Conservation (phyloP, 2,797 vertebrate genomes). For the Chelonia mydas region DNA sequence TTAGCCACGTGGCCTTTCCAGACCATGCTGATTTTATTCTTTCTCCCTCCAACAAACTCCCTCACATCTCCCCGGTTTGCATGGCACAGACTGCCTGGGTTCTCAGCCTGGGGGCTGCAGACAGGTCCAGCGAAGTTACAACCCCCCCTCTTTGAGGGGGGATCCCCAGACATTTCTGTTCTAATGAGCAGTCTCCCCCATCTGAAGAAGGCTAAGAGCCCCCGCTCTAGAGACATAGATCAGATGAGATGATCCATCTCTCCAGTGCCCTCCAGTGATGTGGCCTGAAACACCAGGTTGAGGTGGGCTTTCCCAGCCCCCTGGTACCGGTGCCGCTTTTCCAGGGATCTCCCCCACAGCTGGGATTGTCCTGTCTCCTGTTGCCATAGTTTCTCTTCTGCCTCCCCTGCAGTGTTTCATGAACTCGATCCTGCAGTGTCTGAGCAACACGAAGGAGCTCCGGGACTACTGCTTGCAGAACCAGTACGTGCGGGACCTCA, state of each 20-base stretch:
- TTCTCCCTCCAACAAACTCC: too few relatives aligned
- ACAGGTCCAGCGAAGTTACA: not conserved
- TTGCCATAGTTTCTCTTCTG: constrained; percentile 48
- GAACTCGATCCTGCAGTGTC: constrained; percentile 99
- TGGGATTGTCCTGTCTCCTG: constrained; percentile 1
- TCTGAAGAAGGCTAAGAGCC: not conserved
- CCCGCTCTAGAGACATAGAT: not conserved
- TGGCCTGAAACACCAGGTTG: too few relatives aligned
- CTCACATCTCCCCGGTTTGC: not conserved
- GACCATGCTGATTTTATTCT: not conserved
- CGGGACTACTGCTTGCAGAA: constrained; percentile 97
- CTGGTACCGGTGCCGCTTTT: not conserved
- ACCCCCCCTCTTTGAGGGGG: not conserved
- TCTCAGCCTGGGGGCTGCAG: too few relatives aligned
- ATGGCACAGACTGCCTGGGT: too few relatives aligned
- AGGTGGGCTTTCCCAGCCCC: not conserved
- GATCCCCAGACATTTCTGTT: not conserved
- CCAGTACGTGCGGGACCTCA: constrained; percentile 93
- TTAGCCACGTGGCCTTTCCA: not conserved
- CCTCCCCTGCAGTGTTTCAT: constrained; percentile 93
- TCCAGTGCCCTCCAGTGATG: not conserved
- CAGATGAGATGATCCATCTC: not conserved
- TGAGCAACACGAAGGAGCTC: constrained; percentile 96
- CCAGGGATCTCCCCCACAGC: not conserved
- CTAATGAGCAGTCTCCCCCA: too few relatives aligned